These are phyloP conservation scores for Brassicogethes aeneus DNA, from an alignment of 2,888 invertebrate genomes.

Conservation along the genomic window DNA sequence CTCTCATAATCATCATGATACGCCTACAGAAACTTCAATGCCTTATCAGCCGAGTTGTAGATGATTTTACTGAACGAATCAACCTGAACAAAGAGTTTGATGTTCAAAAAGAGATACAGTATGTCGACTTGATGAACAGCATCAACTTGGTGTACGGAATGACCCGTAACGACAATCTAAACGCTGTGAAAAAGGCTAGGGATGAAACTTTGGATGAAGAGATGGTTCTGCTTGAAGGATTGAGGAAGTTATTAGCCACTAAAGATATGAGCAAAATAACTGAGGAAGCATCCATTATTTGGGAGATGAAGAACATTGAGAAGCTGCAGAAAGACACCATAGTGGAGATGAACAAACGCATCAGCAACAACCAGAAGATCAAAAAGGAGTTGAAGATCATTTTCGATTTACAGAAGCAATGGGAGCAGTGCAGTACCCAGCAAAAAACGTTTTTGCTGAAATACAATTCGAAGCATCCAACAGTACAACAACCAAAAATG, in stretches of 20 bases:
- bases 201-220: constrained; percentile 36
- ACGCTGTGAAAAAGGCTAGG: constrained; percentile 43
- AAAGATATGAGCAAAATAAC: constrained; percentile 34
- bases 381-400: constrained; percentile 40
- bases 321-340: constrained; percentile 36
- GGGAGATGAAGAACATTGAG: constrained; percentile 36
- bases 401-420: constrained; percentile 31
- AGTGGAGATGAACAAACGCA: constrained; percentile 32
- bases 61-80: constrained; percentile 30
- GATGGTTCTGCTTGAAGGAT: constrained; percentile 29
- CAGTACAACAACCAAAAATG: no score
- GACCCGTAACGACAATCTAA: constrained; percentile 47
- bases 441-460: constrained; percentile 13
- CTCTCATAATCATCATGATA: constrained; percentile 29
- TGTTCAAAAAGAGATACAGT: constrained; percentile 45
- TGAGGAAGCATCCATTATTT: constrained; percentile 35
- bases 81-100: constrained; percentile 43
- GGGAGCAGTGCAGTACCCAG: constrained; percentile 24
- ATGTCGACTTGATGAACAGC: constrained; percentile 38
- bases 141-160: constrained; percentile 50
- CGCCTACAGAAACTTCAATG: constrained; percentile 34
- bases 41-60: constrained; percentile 28
- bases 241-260: constrained; percentile 41
- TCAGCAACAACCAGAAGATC: constrained; percentile 24
- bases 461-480: no score